Conservation (phyloP, 2,113 vertebrate species). For the Protobothrops mucrosquamatus region DNA sequence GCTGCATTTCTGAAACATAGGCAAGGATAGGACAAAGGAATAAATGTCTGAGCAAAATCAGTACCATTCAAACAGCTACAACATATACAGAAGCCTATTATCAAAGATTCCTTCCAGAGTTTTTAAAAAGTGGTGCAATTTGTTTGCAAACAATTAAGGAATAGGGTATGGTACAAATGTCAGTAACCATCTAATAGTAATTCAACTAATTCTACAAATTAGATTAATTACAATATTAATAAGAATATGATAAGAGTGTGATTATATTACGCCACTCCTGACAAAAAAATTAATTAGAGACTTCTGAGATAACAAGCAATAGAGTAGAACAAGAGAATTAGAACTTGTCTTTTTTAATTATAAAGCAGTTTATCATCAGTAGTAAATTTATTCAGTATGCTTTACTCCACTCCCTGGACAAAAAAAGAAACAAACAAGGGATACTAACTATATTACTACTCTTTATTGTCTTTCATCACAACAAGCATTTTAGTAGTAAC, state of each 20-base stretch:
- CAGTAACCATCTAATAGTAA: constrained; percentile 33
- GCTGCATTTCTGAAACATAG: not conserved
- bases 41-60: not conserved
- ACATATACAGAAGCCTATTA: not conserved
- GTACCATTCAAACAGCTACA: constrained; percentile 5
- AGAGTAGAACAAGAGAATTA: constrained; percentile 39
- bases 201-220: constrained; percentile 20
- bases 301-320: constrained; percentile 42
- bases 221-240: constrained; percentile 57
- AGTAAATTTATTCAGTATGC: constrained; percentile 3
- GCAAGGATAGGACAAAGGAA: not conserved
- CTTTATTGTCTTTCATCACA: not conserved
- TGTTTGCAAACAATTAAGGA: constrained; percentile 30
- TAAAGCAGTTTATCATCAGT: constrained; percentile 32
- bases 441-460: not conserved
- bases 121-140: constrained; percentile 22
- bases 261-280: constrained; percentile 37
- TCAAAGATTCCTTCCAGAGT: not conserved
- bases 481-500: constrained; percentile 10
- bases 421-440: constrained; percentile 7
- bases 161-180: constrained; percentile 27
- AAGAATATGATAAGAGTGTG: constrained; percentile 43
- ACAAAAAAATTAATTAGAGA: constrained; percentile 59
- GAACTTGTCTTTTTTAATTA: constrained; percentile 46
- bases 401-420: not conserved